Evolutionary conservation across 2,888 invertebrate species (phyloP).

Genomic region (Asteroscopus sphinx): DNA sequence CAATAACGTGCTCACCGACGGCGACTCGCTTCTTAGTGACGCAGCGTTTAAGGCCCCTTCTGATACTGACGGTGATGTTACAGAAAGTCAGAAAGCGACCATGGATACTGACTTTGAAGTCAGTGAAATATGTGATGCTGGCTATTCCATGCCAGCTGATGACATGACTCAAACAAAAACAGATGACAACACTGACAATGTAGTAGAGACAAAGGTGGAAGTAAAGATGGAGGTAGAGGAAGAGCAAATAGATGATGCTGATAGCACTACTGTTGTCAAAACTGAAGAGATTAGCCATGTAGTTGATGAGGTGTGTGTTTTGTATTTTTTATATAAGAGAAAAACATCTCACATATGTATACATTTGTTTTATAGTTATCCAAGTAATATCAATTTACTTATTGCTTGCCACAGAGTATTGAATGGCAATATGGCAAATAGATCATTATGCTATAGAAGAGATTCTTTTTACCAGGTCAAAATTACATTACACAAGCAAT

Average conservation of each 20-base stretch:
- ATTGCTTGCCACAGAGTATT: too few relatives aligned
- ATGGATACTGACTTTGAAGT: constrained; percentile 66
- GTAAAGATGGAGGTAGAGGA: constrained; percentile 33
- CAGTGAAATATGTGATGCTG: constrained; percentile 63
- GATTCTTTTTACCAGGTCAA: too few relatives aligned
- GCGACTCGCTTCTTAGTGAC: constrained; percentile 80
- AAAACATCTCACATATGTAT: too few relatives aligned
- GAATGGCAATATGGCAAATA: too few relatives aligned
- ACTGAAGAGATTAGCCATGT: constrained; percentile 24
- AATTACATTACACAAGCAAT: too few relatives aligned
- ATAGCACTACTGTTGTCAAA: constrained; percentile 11
- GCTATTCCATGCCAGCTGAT: constrained; percentile 59
- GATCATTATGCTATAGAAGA: too few relatives aligned
- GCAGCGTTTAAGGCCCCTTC: constrained; percentile 69
- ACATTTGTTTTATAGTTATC: too few relatives aligned
- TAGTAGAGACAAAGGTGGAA: constrained; percentile 27
- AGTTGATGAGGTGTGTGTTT: constrained; percentile 27
- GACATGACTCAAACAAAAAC: constrained; percentile 50
- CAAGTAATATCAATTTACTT: too few relatives aligned
- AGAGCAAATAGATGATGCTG: constrained; percentile 16
- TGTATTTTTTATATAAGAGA: too few relatives aligned
- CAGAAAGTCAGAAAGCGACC: constrained; percentile 68
- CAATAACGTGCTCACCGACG: constrained; percentile 79
- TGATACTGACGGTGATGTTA: constrained; percentile 77
- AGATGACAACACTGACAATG: constrained; percentile 56